Evolutionary conservation across 1,140 invertebrate genomes (phyloP).

Genomic region (Cephus cinctus): DNA sequence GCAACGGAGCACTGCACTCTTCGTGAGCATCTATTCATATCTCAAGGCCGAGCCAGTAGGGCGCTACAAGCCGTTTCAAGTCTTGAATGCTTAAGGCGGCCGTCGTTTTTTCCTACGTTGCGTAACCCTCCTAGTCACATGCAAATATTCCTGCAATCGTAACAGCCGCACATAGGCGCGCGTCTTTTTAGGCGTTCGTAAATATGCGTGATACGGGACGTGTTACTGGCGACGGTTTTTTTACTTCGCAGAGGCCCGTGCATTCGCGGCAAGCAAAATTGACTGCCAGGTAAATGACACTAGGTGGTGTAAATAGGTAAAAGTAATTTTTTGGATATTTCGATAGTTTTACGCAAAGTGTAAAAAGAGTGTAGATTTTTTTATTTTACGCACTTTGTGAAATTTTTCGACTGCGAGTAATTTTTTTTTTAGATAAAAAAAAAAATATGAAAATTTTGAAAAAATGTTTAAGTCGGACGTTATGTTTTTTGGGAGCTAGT

Average conservation of each 20-base stretch:
- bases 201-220: not conserved
- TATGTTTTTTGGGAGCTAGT: too few relatives aligned
- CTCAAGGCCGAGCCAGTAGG: conserved; percentile 33
- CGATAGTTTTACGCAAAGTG: too few relatives aligned
- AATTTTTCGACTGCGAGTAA: too few relatives aligned
- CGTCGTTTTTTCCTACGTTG: not conserved
- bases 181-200: not conserved
- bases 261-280: too few relatives aligned
- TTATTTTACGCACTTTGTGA: too few relatives aligned
- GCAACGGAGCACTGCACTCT: conserved; percentile 50
- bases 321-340: too few relatives aligned
- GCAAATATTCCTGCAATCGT: not conserved
- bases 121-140: conserved; percentile 1
- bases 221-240: not conserved
- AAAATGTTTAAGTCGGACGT: too few relatives aligned
- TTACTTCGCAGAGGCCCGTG: not conserved
- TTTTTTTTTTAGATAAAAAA: too few relatives aligned
- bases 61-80: not conserved
- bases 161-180: not conserved
- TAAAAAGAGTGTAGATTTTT: too few relatives aligned
- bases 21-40: conserved; percentile 44
- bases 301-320: too few relatives aligned
- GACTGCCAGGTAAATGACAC: too few relatives aligned
- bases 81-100: not conserved
- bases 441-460: too few relatives aligned